Base-by-base conservation (phyloP, 2,888 invertebrate genomes). In the Ormyrus thymus region DNA sequence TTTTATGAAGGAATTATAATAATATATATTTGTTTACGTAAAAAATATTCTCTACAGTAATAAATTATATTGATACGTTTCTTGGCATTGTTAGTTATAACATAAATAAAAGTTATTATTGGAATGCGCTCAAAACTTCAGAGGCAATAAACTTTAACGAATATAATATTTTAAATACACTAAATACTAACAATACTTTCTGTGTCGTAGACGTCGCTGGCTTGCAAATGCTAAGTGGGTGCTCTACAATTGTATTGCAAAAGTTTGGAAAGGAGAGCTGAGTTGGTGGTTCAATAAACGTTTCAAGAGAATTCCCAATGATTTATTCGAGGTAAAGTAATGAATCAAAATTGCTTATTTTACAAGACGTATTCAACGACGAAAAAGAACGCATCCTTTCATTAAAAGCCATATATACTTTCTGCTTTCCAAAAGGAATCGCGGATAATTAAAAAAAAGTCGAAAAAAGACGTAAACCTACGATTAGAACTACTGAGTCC, bases 361-460 rank as follows among this genome's bases (percentile, higher is more conserved):
- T 11, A 55, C n/a, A 55, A 11, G 1, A 6, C 55, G n/a, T 11
- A 6, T 13, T 55, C 11, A 29, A 29, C 29, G 0, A 29, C 29
- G n/a, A n/a, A 29, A 29, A 29, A 3, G 29, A 29, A 29, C 4
- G 4, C 4, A 29, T 29, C 29, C 4, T 29, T 29, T 29, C 29
- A 29, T 29, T 29, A 29, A 29, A 29, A 29, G 29, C 29, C 29
- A 29, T 29, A 29, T 29, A 29, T 29, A 29, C 29, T 29, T 29
- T 29, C 29, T 29, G 29, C 29, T 29, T 29, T 3, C 29, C 29
- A 29, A 29, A 29, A 29, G 29, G 29, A 29, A 29, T 29, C 29
- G 29, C 59, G 68, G 59, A 50, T 55, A 6, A 5, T 77, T 7
- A 51, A 51, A 8, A 68, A 62, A 8, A 76, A 68, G 13, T 55